A percentile compares a stretch with the other conserved stretches of the same genome.
Evolutionary conservation across 2,113 vertebrate genomes (phyloP).

Genomic region (Eira barbara): DNA sequence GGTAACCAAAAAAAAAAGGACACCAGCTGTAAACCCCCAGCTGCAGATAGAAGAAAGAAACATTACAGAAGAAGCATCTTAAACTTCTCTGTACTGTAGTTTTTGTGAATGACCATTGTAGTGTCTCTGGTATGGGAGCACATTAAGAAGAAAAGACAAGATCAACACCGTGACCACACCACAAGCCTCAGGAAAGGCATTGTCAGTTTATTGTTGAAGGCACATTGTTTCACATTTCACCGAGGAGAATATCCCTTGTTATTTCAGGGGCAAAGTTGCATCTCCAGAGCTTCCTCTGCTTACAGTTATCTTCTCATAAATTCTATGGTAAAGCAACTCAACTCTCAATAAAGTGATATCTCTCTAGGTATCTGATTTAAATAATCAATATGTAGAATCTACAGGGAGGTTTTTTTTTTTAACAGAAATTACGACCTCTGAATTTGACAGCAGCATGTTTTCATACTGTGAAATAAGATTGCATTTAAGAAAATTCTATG

Average conservation of each 20-base stretch:
- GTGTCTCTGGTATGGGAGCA: conserved; percentile 66
- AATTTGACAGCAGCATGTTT: neutral
- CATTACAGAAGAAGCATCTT: conserved; percentile 45
- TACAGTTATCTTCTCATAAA: conserved; percentile 36
- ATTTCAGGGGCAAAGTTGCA: conserved; percentile 46
- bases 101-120: conserved; percentile 75
- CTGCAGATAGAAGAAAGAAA: conserved; percentile 71
- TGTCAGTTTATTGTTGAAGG: conserved; percentile 58
- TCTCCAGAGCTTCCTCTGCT: conserved; percentile 34
- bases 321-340: conserved; percentile 22
- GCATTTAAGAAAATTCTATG: conserved; percentile 7
- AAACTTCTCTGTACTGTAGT: conserved; percentile 69
- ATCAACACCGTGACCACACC: conserved; percentile 72
- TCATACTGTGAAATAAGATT: neutral
- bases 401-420: neutral
- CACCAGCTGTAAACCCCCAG: conserved; percentile 67
- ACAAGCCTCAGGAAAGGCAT: conserved; percentile 66
- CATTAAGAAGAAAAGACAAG: conserved; percentile 73
- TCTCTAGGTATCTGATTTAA: conserved; percentile 22
- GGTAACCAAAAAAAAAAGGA: conserved; percentile 43
- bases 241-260: conserved; percentile 55
- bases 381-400: conserved; percentile 1
- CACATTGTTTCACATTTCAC: conserved; percentile 61
- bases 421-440: neutral
- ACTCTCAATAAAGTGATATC: neutral